Percentiles rank a stretch among this genome's conserved stretches.
Evolutionary conservation across 2,888 invertebrate species (phyloP).

Genomic region (Drosophila testacea): DNA sequence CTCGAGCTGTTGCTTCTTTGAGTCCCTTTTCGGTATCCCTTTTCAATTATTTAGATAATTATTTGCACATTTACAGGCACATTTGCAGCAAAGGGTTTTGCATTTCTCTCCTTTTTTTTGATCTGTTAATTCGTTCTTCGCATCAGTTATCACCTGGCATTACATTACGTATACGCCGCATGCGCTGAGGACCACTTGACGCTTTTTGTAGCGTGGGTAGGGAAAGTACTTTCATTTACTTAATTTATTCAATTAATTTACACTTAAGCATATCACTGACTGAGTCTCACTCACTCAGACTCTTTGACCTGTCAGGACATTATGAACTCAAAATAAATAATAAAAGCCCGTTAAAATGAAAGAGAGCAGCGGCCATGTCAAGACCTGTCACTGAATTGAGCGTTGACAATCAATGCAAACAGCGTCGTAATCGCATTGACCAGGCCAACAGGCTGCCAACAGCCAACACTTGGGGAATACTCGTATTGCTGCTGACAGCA

Average conservation of each 20-base stretch:
- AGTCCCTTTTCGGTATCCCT: slow-evolving; percentile 51
- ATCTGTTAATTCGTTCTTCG: slow-evolving; percentile 29
- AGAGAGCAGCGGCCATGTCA: slow-evolving; percentile 51
- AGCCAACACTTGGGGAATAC: slow-evolving; percentile 17
- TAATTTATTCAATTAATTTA: slow-evolving; percentile 81
- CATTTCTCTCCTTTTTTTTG: not conserved
- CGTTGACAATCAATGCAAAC: slow-evolving; percentile 73
- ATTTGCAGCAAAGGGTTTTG: slow-evolving; percentile 22
- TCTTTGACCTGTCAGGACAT: slow-evolving; percentile 59
- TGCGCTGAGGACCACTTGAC: slow-evolving; percentile 17
- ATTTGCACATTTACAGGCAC: slow-evolving; percentile 69
- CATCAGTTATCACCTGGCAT: slow-evolving; percentile 57
- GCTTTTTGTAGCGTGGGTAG: not conserved
- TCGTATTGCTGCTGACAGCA: slow-evolving; percentile 23
- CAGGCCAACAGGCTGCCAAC: slow-evolving; percentile 38
- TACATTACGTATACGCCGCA: slow-evolving; percentile 58
- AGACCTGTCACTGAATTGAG: slow-evolving; percentile 62
- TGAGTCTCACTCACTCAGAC: slow-evolving; percentile 13
- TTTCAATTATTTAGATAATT: slow-evolving; percentile 81
- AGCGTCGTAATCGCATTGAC: slow-evolving; percentile 71
- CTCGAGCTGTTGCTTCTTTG: slow-evolving; percentile 22
- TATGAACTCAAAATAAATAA: slow-evolving; percentile 65
- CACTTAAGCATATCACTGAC: slow-evolving; percentile 60
- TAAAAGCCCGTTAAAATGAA: slow-evolving; percentile 38
- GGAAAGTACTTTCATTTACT: slow-evolving; percentile 52